Evolutionary conservation across 2,888 invertebrate species (phyloP), one percentile per base, ranked within the genome.

Genomic region (Drosophila meridiana): DNA sequence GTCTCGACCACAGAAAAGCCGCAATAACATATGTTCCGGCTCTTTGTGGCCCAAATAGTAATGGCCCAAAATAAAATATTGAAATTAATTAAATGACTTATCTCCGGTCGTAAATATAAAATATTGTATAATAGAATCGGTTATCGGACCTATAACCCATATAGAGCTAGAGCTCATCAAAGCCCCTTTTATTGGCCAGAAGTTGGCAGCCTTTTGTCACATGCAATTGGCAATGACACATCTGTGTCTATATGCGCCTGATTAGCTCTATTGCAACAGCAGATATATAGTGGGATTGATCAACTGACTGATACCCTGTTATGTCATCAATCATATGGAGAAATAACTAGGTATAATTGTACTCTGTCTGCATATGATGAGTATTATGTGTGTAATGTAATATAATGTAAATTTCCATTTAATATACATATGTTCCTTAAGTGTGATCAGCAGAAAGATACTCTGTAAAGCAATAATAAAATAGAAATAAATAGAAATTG

Each of bases 1-100:
- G 36, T 40, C 43, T 52, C 42, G 26, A 28, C 34, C 30, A 34
- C 53, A 36, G 50, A 20, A 38, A 52, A 58, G 58, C 65, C 45
- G 40, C 73, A 72, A 36, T 20, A 56, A 78, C 78, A 75, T 57
- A 65, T 75, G 73, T 78, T 64, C 47, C 52, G 48, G 14, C n/a
- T 43, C 50, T n/a, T 71, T 59, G 34, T 32, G 43, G 11, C n/a
- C 20, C 45, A n/a, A 42, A 61, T 40, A 40, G 28, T 52, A 56
- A 42, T 28, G 50, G 56, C 13, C 59, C 42, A 53, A 45, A 60
- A 43, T 6, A 36, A 34, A 62, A 34, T 32, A 42, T 57, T 52
- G 50, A n/a, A 30, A 47, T 59, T 36, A 61, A 78, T 66, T 58
- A 43, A 28, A 9, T 14, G 1, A 43, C 55, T 42, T 38, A 45